Evolutionary conservation across 2,797 vertebrate genomes (phyloP), one percentile per base, ranked within the genome.

Genomic region (Echiichthys vipera): DNA sequence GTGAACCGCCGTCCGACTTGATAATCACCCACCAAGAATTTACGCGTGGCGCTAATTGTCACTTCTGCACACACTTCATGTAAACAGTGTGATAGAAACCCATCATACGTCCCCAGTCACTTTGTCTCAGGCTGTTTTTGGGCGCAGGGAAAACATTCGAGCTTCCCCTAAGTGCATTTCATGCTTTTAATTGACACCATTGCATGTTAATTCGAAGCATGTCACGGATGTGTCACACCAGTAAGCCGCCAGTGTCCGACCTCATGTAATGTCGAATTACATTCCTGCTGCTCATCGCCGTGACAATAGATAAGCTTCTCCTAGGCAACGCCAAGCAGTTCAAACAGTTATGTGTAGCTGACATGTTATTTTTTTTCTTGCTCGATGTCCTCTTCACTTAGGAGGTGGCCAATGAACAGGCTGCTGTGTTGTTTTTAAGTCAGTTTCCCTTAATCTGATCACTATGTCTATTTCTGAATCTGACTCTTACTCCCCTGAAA

Each of bases 161-260:
- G 80, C 84, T 57, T 79, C 81, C 56, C 65, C 73, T 83, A 90
- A 91, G 87, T 89, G 88, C 78, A 90, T 91, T 92, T 92, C 90
- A 92, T 89, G 89, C 90, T 88, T 90, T 91, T 93, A 94, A 94
- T 93, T 92, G 90, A 91, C 88, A 87, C 73, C 75, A 71, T 84
- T 80, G 86, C 84, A 85, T 92, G 92, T 90, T 92, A 92, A 93
- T 94, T 92, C 79, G 61, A 57, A 89, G 85, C 89, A 85, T 90
- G 88, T 91, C 91, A 92, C 74, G 81, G 84, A 80, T 90, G 83
- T 91, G 91, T 92, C 88, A 91, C 91, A 87, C 82, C 80, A 83
- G 88, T 81, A 77, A 81, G 86, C 86, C 66, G 78, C 78, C 81
- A 77, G 80, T 79, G 90, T 90, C 88, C 61, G 88, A 91, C 91